Base-by-base conservation (phyloP, 2,888 invertebrate genomes). In the Brachylomia viminalis region DNA sequence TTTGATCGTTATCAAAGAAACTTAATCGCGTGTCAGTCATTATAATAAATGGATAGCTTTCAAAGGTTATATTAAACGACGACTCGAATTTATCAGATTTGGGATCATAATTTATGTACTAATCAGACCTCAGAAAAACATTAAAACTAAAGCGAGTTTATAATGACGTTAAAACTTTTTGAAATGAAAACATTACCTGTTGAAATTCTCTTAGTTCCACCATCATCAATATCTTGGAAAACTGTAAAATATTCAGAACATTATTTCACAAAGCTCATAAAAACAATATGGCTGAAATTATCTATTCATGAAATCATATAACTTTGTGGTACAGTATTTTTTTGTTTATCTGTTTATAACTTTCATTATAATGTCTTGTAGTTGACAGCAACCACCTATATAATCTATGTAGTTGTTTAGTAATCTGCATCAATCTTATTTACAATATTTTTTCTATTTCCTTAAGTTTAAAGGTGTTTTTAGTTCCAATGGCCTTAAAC, bases 171-270 rank as follows among this genome's bases (percentile, higher is more conserved):
- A 3, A 13, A 23, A 5, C 7, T 23, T 17, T 10, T 30, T 42
- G 20, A 13, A 13, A 33, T 56, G 3, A 17, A 49, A 15, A 11
- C 6, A 6, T 20, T 91, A 95, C 95, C 95, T 89, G 90, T 78
- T 20, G 93, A 94, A 58, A 79, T 73, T 68, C 87, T 90, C 52
- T 72, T 84, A 5, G 82, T 80, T 20, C 62, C 76, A 52, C 74
- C 67, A 2, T 92, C 91, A 47, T 89, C 89, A 54, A 78, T 85
- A 42, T 95, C 95, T 82, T 95, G 92, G 75, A 95, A 95, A 92
- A 92, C 95, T 95, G 89, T 69, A 92, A 93, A 59, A 61, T 11
- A 73, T 1, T 8, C 11, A 52, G 0, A 23, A 42, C 0, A 20
- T 20, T 13, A 70, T 47, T 27, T 23, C 13, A 33, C 6, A 27